Evolutionary conservation across 2,888 invertebrate genomes (phyloP).

Genomic region (Parochlus steinenii): DNA sequence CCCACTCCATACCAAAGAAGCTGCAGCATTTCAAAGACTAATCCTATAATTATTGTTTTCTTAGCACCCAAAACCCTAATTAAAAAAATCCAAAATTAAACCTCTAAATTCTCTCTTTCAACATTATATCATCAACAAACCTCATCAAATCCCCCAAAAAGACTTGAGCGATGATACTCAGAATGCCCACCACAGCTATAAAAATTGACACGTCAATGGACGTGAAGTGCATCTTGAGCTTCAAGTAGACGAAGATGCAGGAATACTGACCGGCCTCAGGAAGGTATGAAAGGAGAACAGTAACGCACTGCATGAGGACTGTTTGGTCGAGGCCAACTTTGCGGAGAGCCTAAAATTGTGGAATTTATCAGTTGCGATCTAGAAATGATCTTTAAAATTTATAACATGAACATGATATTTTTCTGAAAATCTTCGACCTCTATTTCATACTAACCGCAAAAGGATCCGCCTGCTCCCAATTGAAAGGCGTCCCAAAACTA

Average conservation of each 20-base stretch:
- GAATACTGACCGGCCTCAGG: conserved; percentile 99
- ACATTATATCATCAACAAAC: conserved; percentile 17
- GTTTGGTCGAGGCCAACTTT: conserved; percentile 91
- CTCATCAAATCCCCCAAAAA: conserved; percentile 66
- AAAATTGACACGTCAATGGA: conserved; percentile 92
- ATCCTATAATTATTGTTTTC: conserved; percentile 92
- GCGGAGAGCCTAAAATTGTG: conserved; percentile 49
- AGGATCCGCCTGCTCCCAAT: conserved; percentile 98
- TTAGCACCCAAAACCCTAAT: conserved; percentile 72
- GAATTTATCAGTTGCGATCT: too few species aligned
- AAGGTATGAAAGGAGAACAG: conserved; percentile 93
- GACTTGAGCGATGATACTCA: conserved; percentile 91
- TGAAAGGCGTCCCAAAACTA: conserved; percentile 62
- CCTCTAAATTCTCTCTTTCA: neutral
- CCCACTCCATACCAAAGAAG: conserved; percentile 36
- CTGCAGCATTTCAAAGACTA: conserved; percentile 92
- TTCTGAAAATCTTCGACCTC: too few species aligned
- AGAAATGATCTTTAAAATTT: too few species aligned
- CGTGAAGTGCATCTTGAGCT: conserved; percentile 92
- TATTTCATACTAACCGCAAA: conserved; percentile 59
- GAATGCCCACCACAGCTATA: conserved; percentile 90
- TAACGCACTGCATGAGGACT: conserved; percentile 89
- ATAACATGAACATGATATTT: too few species aligned
- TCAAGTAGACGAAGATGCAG: conserved; percentile 97
- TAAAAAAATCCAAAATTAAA: neutral